Evolutionary conservation across 2,113 vertebrate genomes (phyloP), one percentile per base, ranked within the genome.

Genomic region (Petroica traversi): DNA sequence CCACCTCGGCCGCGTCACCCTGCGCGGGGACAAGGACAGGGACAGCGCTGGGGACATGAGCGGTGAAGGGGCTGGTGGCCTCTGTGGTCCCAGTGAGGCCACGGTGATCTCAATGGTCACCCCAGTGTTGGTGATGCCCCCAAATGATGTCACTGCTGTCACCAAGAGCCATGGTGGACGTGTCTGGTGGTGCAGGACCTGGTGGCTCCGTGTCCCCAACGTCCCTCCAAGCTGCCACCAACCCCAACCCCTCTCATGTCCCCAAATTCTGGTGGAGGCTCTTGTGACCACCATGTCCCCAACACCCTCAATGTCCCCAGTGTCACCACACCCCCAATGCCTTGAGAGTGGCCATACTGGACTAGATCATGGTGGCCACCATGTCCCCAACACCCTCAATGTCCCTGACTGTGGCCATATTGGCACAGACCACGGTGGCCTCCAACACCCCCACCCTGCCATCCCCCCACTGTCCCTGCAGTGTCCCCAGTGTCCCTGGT

Each of bases 1-100:
- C 92, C n/a, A 99, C 92, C 92, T 99, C 98, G 0, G 97, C 97
- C 2, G 98, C 99, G 74, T 99, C 99, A 19, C 98, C 97, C 99
- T 99, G 92, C 0, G 14, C 9, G 22, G 57, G 34, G 34, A 49
- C 55, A 36, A 3, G 7, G 43, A 29, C 1, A 1, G 72, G 38
- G 36, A 38, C 41, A 1, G 0, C 0, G 2, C 11, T 14, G 52
- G 58, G 12, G 66, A 73, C 34, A 8, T 15, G 1, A 17, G 41
- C 3, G 9, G 29, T 54, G 29, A 24, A n/a, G 40, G 38, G 10
- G 8, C 4, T 12, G 76, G 51, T 9, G 17, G n/a, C 16, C 9
- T 62, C 46, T 26, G 14, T 28, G 26, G 59, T 3, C 25, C 22
- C 46, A 29, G 15, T n/a, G n/a, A n/a, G n/a, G n/a, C n/a, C n/a